Evolutionary conservation across 2,797 vertebrate species (phyloP).

Genomic region (Schizopygopsis pylzovi): DNA sequence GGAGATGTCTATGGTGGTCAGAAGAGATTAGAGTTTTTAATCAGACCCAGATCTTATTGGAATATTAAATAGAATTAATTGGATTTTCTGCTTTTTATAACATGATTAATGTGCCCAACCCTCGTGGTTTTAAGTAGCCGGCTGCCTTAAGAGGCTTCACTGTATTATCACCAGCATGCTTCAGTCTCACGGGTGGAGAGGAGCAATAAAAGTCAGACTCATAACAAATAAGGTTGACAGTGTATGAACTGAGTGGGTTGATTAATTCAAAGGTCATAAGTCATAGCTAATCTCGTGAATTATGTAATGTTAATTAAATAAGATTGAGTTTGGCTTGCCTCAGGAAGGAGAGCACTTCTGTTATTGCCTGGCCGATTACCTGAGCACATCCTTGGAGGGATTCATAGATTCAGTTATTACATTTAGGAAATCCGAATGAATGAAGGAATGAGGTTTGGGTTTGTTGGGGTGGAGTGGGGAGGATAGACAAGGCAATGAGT

Average conservation of each 20-base stretch:
- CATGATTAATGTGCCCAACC: slow-evolving; percentile 69
- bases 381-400: slow-evolving; percentile 26
- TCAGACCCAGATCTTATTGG: slow-evolving; percentile 70
- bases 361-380: slow-evolving; percentile 14
- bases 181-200: slow-evolving; percentile 45
- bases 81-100: slow-evolving; percentile 71
- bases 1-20: slow-evolving; percentile 69
- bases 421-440: slow-evolving; percentile 6
- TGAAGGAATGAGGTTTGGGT: neutral
- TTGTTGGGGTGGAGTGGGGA: neutral
- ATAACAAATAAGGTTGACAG: slow-evolving; percentile 56
- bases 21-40: slow-evolving; percentile 73
- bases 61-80: slow-evolving; percentile 74
- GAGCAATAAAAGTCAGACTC: slow-evolving; percentile 56
- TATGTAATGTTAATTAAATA: slow-evolving; percentile 49
- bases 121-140: slow-evolving; percentile 54
- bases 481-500: neutral
- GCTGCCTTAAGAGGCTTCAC: slow-evolving; percentile 44
- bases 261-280: slow-evolving; percentile 58
- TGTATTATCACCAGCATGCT: slow-evolving; percentile 53
- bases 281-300: slow-evolving; percentile 47
- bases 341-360: slow-evolving; percentile 16
- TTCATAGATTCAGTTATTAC: slow-evolving; percentile 21
- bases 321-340: slow-evolving; percentile 38
- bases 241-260: slow-evolving; percentile 51